Base-by-base conservation (phyloP, 92 coral and sea anemone species). In the Meandrina meandrites region DNA sequence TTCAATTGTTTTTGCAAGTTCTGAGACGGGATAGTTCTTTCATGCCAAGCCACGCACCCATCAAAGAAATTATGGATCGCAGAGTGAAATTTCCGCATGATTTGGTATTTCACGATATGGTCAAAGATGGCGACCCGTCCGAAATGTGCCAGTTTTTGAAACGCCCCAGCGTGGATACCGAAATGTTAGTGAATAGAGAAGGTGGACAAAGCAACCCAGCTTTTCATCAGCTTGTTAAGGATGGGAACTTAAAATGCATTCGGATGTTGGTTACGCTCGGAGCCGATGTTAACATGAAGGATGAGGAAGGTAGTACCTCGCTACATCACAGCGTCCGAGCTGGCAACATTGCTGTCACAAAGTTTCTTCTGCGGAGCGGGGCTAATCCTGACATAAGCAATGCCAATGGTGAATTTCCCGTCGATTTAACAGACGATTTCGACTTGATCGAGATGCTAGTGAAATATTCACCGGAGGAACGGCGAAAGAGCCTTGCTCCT, bases 131-230 rank as follows among this genome's bases (percentile, higher is more conserved):
- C 75, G 99, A 97, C 77, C 93, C 98, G 19, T 88, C 96, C 18
- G 99, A 97, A 60, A 97, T 97, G 95, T 75, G 90, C 69, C 87
- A 90, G 85, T 97, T 97, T 81, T 75, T 97, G 28, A 97, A 97
- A 81, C 95, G 99, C 8, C 99, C 99, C 3, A 97, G 99, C 57
- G 99, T 97, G 27, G 99, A 97, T 35, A 92, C 99, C 1, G 89
- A 94, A 19, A 86, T 92, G 75, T 90, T 97, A 15, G 94, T 97
- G 24, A 97, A 97, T 84, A 89, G 94, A 5, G 79, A 93, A 22
- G 86, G 91, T 4, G 88, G 87, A 15, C 86, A 94, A 36, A 90
- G 91, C 18, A 91, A 95, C 8, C 98, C 98, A 1, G 99, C 97
- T 3, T 88, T 97, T 21, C 99, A 97, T 40, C 94, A 93, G 75